Conservation (phyloP, 2,888 invertebrate genomes). For the Platerodrilus igneus region DNA sequence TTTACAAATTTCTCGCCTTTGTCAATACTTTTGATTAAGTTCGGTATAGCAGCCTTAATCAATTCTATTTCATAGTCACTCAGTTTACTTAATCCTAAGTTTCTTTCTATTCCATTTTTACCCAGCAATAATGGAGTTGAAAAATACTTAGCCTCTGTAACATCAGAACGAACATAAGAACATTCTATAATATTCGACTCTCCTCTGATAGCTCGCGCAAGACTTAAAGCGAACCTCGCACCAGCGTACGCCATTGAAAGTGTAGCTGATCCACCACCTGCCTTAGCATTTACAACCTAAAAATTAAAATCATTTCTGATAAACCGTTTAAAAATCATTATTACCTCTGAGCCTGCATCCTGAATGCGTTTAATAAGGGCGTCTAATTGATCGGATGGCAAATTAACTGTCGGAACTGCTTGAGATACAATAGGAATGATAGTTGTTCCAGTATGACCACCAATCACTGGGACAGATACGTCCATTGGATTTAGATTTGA, state of each 20-base stretch:
- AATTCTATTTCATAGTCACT: constrained; percentile 77
- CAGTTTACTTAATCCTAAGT: constrained; percentile 85
- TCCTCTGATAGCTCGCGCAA: constrained; percentile 82
- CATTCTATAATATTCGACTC: constrained; percentile 88
- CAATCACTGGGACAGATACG: constrained; percentile 89
- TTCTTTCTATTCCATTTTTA: constrained; percentile 87
- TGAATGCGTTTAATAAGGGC: constrained; percentile 90
- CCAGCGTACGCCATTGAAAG: constrained; percentile 98
- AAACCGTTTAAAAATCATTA: constrained; percentile 48
- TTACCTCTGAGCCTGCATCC: constrained; percentile 97
- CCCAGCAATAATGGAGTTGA: constrained; percentile 87
- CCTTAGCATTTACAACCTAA: constrained; percentile 90
- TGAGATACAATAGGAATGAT: constrained; percentile 96
- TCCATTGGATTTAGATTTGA: constrained; percentile 80
- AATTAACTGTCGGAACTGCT: constrained; percentile 75
- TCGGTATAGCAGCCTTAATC: constrained; percentile 84
- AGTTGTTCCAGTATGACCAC: constrained; percentile 97
- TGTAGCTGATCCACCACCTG: constrained; percentile 97
- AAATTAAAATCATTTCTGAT: constrained; percentile 14
- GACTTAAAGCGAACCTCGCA: constrained; percentile 80
- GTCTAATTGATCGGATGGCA: constrained; percentile 74
- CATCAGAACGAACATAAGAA: constrained; percentile 82
- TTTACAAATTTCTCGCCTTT: constrained; percentile 87
- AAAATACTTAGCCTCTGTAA: constrained; percentile 90
- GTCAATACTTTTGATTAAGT: constrained; percentile 89